Evolutionary conservation across 2,888 invertebrate species (phyloP), one percentile per base, ranked within the genome.

Genomic region (Drosophila eohydei): DNA sequence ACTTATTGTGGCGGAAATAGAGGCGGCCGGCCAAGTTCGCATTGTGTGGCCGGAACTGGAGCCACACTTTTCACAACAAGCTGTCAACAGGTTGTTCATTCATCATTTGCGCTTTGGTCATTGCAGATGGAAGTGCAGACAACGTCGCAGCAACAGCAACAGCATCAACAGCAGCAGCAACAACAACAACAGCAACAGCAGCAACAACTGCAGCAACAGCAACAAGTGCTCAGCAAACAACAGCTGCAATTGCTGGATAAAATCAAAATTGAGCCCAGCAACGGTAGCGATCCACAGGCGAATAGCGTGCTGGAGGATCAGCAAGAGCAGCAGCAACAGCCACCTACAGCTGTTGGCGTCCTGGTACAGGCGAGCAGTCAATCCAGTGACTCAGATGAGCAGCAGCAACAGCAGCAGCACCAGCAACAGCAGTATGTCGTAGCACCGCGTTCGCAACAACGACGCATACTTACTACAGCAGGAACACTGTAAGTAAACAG

Each of bases 91-190:
- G 34, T 28, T 57, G 56, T 44, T 81, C 84, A 91, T 89, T 91
- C 81, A 79, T 65, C 79, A 70, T 79, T 91, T 76, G 80, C 67
- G 74, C 63, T 75, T 90, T 81, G 90, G 62, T 52, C 86, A 80
- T 92, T 91, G 88, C 91, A 92, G 92, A 92, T 92, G 92, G 92
- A 92, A 91, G 77, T 84, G 80, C 92, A 91, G 83, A 73, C 91
- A 63, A 88, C 91, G 73, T 84, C 91, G 68, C 91, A 91, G 67
- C 73, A 74, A 12, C 78, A 74, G 44, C 86, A 75, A 44, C 86
- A 89, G 44, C 80, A 26, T 83, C 89, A 77, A 8, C 71, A 59
- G 28, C 21, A 21, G 21, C 21, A 21, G 21, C 21, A 83, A 14
- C 76, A 74, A 38, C 85, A 74, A 44, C 85, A 89, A 50, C 80